phyloP scores from a whole-genome alignment of 2,797 vertebrate species.

The Spea hammondii region DNA sequence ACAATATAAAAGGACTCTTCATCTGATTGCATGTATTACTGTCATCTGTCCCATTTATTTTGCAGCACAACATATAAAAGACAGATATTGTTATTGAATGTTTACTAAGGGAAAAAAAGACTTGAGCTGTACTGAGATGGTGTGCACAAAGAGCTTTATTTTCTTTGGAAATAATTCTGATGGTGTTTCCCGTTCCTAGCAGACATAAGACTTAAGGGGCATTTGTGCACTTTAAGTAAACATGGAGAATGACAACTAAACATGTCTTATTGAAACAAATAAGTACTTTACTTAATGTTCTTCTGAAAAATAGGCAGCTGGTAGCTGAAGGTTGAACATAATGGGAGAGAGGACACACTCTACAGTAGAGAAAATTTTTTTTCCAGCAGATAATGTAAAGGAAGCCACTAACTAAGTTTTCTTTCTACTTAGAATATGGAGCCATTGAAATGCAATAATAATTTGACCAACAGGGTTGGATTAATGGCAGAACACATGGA shows the following conservation, averaged over 20 bases:
- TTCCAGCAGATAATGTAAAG: constrained; percentile 4
- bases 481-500: not conserved
- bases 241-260: constrained; percentile 23
- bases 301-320: constrained; percentile 10
- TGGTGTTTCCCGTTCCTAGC: not conserved
- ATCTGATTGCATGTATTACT: too few relatives aligned
- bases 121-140: not conserved
- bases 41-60: not conserved
- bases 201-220: not conserved
- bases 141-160: not conserved
- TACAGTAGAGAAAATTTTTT: constrained; percentile 4
- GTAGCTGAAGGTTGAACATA: constrained; percentile 21
- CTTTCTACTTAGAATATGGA: too few relatives aligned
- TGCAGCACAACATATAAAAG: not conserved
- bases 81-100: not conserved
- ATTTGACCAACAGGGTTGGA: too few relatives aligned
- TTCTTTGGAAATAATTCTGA: constrained; percentile 4
- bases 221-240: constrained; percentile 22
- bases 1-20: too few relatives aligned
- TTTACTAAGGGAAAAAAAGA: not conserved
- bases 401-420: not conserved
- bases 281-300: constrained; percentile 18
- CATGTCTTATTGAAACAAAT: constrained; percentile 24
- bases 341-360: not conserved
- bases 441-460: too few relatives aligned